Percentiles rank a stretch among this genome's conserved stretches.
These are phyloP conservation scores for Gortyna flavago DNA, from an alignment of 2,888 invertebrate genomes.

Conservation along the genomic window DNA sequence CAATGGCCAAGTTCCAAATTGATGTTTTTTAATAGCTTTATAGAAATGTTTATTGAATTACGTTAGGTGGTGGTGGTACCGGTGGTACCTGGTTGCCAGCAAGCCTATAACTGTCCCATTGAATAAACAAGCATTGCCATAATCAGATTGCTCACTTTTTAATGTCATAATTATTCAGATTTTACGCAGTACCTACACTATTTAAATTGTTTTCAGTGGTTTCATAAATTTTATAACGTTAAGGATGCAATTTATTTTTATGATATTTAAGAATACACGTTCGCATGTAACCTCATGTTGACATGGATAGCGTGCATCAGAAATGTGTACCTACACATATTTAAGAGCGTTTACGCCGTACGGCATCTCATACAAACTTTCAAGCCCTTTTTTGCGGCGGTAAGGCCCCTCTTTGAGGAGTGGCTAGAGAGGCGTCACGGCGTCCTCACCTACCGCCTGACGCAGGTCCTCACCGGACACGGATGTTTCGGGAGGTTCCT, in stretches of 20 bases:
- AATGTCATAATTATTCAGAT: neutral
- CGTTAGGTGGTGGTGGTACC: neutral
- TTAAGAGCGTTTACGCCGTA: too few species aligned
- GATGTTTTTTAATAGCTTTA: slow-evolving; percentile 24
- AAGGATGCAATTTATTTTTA: neutral
- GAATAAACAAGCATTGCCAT: neutral
- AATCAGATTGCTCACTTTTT: neutral
- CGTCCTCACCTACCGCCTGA: too few species aligned
- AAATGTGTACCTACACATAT: too few species aligned
- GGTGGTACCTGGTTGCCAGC: neutral
- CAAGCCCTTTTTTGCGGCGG: too few species aligned
- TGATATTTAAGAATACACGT: too few species aligned
- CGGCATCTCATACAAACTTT: too few species aligned
- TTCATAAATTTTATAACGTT: neutral
- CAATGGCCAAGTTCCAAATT: slow-evolving; percentile 21
- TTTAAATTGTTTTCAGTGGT: neutral
- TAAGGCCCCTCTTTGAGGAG: too few species aligned
- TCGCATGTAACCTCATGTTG: too few species aligned
- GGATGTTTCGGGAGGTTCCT: too few species aligned
- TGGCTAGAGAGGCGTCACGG: too few species aligned
- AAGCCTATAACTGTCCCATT: neutral
- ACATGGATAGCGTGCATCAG: too few species aligned
- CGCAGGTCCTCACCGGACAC: too few species aligned
- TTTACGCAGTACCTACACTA: neutral
- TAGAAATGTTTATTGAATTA: slow-evolving; percentile 26